Conservation (phyloP, 2,888 invertebrate genomes). For the Acheta domesticus region DNA sequence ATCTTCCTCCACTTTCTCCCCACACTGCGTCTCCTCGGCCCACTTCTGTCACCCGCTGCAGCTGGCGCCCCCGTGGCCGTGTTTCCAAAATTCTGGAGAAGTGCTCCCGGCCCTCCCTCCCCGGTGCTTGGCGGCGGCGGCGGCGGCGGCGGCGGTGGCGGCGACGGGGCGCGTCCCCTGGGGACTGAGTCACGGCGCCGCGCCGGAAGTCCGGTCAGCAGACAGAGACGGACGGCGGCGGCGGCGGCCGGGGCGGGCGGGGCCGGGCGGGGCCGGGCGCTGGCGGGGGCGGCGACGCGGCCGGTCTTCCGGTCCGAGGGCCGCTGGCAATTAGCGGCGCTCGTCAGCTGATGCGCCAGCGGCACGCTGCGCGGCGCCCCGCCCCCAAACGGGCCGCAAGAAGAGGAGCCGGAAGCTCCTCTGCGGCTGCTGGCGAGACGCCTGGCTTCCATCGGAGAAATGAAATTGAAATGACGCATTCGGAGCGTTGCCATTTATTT, state of each 20-base stretch:
- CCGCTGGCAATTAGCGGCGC: neutral
- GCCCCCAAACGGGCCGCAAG: too few relatives aligned
- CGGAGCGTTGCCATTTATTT: too few relatives aligned
- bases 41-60: neutral
- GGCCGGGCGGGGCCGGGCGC: neutral
- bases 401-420: too few relatives aligned
- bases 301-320: neutral
- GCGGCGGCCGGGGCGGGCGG: neutral
- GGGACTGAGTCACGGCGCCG: neutral
- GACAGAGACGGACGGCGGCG: neutral
- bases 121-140: neutral
- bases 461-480: too few relatives aligned
- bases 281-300: neutral
- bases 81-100: conserved; percentile 6
- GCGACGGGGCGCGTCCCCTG: neutral
- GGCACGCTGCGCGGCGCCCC: too few relatives aligned
- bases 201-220: conserved; percentile 3
- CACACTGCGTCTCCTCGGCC: too few relatives aligned
- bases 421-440: too few relatives aligned
- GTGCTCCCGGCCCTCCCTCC: neutral
- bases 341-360: too few relatives aligned
- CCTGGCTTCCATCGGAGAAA: too few relatives aligned
- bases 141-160: neutral
- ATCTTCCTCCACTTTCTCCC: too few relatives aligned
- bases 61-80: neutral